Evolutionary conservation across 2,888 invertebrate species (phyloP).

Genomic region (Pinctada fucata): DNA sequence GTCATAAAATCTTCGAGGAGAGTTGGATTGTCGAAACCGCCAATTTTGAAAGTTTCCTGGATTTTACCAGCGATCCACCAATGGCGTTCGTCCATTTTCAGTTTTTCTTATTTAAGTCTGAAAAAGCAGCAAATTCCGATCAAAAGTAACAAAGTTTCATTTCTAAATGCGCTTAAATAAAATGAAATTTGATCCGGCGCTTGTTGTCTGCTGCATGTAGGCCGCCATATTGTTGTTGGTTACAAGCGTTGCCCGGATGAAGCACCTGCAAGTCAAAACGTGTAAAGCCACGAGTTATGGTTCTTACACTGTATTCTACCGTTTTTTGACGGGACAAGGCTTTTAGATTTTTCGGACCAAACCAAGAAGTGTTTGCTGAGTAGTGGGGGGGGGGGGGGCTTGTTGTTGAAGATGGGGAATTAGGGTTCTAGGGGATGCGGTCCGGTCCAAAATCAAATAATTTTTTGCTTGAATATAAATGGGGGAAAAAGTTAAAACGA

Average conservation of each 20-base stretch:
- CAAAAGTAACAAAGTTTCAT: not conserved
- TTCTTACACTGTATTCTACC: no score
- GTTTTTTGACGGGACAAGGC: no score
- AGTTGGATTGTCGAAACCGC: conserved; percentile 73
- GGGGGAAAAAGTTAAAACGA: no score
- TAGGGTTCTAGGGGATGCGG: no score
- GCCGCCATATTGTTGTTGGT: conserved; percentile 71
- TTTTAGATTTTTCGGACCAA: no score
- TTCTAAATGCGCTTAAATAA: not conserved
- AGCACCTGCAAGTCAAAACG: conserved; percentile 39
- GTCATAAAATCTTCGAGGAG: conserved; percentile 75
- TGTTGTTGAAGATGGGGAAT: no score
- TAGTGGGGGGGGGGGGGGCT: no score
- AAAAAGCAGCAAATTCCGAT: not conserved
- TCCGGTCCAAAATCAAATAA: no score
- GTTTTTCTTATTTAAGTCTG: conserved; percentile 12
- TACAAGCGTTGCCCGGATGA: conserved; percentile 61
- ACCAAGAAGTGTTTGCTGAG: no score
- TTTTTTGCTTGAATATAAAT: no score
- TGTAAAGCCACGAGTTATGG: no score
- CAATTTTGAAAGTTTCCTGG: conserved; percentile 76
- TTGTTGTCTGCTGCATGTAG: conserved; percentile 47
- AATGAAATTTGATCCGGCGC: conserved; percentile 4
- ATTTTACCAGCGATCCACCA: conserved; percentile 77
- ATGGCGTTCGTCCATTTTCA: conserved; percentile 76